A percentile compares a stretch with the other conserved stretches of the same genome.
phyloP scores from a whole-genome alignment of 2,888 invertebrate species.

The Lacanobia wlatinum region DNA sequence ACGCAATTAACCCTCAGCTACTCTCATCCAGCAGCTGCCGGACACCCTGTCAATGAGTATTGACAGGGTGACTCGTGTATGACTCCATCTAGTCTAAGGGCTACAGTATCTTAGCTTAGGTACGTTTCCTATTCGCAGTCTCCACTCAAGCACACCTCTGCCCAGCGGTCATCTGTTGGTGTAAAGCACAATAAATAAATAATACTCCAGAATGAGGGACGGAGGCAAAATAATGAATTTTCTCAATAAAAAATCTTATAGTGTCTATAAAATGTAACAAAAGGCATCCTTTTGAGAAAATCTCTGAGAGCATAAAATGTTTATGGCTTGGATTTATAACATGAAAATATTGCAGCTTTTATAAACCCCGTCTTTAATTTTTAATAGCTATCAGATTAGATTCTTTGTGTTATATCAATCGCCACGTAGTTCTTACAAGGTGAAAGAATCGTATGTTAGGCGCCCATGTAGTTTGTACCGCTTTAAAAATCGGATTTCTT shows the following conservation, averaged over 20 bases:
- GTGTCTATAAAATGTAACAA: conserved; percentile 66
- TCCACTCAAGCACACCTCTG: neutral
- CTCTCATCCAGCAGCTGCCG: neutral
- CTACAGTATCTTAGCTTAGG: neutral
- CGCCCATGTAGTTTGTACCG: neutral
- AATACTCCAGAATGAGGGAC: conserved; percentile 18
- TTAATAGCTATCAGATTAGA: conserved; percentile 46
- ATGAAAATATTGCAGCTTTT: conserved; percentile 76
- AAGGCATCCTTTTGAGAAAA: conserved; percentile 69
- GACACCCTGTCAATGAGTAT: no score
- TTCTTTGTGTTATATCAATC: conserved; percentile 25
- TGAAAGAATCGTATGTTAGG: neutral
- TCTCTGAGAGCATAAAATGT: conserved; percentile 74
- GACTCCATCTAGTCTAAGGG: neutral
- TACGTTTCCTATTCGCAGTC: neutral
- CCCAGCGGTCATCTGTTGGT: neutral
- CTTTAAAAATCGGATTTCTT: neutral
- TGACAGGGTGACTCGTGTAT: no score
- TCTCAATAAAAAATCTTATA: conserved; percentile 53
- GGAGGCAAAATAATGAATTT: conserved; percentile 35
- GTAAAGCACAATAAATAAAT: conserved; percentile 25
- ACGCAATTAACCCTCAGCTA: neutral
- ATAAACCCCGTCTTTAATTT: conserved; percentile 66
- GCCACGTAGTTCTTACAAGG: neutral
- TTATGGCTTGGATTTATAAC: conserved; percentile 75